Evolutionary conservation across 37 sponge, comb jelly and placozoan genomes (phyloP).

Genomic region (Crambe crambe): DNA sequence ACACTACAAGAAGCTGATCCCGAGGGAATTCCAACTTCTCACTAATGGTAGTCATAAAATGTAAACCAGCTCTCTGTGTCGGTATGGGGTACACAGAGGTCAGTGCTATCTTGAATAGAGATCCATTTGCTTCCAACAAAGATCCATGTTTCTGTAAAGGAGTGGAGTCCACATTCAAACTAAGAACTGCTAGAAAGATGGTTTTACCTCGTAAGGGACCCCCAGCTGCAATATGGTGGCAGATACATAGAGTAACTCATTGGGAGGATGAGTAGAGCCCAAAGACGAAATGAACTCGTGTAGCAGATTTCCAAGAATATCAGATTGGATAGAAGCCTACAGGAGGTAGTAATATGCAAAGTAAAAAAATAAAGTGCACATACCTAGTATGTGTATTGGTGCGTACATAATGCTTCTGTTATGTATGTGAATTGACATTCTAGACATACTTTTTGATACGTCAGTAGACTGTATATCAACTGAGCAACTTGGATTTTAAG

Average conservation of each 20-base stretch:
- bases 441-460: conserved; percentile 16
- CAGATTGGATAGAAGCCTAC: conserved; percentile 1
- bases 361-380: no score
- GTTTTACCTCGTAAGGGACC: not conserved
- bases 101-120: conserved; percentile 12
- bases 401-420: no score
- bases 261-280: conserved; percentile 1
- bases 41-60: conserved; percentile 20
- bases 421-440: not conserved
- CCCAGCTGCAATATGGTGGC: conserved; percentile 25
- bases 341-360: not conserved
- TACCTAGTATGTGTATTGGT: no score
- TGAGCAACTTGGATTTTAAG: conserved; percentile 1
- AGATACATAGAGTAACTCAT: conserved; percentile 48
- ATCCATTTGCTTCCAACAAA: not conserved
- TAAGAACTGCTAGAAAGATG: not conserved
- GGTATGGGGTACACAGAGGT: not conserved
- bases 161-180: not conserved
- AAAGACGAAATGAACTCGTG: not conserved
- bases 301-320: conserved; percentile 1
- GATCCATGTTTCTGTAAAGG: not conserved
- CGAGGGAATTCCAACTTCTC: not conserved
- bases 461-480: conserved; percentile 12
- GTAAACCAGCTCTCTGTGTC: conserved; percentile 38
- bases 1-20: not conserved